Evolutionary conservation across 2,113 vertebrate species (phyloP), one percentile per base, ranked within the genome.

Genomic region (Corythornis cristatus): DNA sequence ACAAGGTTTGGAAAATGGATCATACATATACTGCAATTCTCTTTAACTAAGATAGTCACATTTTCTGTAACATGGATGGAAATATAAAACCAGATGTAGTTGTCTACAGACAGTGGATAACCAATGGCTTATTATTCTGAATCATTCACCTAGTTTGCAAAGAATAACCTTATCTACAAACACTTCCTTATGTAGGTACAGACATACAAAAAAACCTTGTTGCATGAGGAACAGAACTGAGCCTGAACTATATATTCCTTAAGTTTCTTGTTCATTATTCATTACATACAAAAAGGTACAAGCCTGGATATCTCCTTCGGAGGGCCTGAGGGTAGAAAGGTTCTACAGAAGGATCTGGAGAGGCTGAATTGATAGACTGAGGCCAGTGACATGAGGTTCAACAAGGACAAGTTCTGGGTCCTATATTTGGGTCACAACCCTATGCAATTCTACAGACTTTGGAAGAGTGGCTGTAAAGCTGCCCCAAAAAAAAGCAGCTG

Each of bases 291-390:
- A 46, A 76, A 75, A 31, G 2, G 2, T 20, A 53, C 26, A 66
- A 40, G 5, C 3, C 11, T 45, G 9, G 11, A 40, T 62, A n/a
- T 51, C 14, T 78, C 14, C 8, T 86, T 81, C 64, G 28, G n/a
- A 89, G 42, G 22, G 6, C 19, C 57, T 73, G n/a, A 61, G 9
- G 11, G 5, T 10, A 33, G 16, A 2, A 78, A 22, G 4, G 3
- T 5, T 79, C 37, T 58, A 6, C 8, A 50, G 53, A n/a, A 3
- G 3, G 25, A 90, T 28, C 22, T 31, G 57, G 31, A 13, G 8
- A 82, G n/a, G 8, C 9, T 71, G 46, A 15, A 78, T 17, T 0
- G 0, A n/a, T 50, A 20, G 9, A 16, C 6, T 1, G 6, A 40
- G 35, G 29, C 8, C 13, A n/a, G 1, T 0, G 15, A 4, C 9